Base-by-base conservation (phyloP, 2,113 vertebrate genomes). In the Calidris pygmaea region DNA sequence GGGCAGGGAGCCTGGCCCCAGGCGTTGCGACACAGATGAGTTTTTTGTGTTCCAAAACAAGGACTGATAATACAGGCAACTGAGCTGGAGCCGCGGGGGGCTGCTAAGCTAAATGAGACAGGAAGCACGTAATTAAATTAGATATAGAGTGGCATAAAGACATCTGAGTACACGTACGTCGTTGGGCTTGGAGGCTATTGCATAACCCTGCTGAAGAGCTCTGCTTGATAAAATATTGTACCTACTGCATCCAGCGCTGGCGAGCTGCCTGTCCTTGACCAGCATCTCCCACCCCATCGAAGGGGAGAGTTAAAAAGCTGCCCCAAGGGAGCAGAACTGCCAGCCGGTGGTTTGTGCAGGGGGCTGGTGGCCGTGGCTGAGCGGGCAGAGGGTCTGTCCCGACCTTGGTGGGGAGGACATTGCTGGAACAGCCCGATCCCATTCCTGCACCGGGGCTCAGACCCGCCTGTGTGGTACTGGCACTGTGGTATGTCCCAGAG, bases 41-140 rank as follows among this genome's bases (percentile, higher is more conserved):
- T 2, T 12, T 93, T 86, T 93, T 12, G 32, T 96, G 93, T 93
- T 96, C 94, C 96, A 85, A 96, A 96, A 95, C 93, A 91, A 91
- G 63, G 76, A 35, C 90, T 93, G 95, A 97, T 95, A 96, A 95
- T n/a, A 50, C 47, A 82, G 79, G 77, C 71, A 82, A 22, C 2
- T 1, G 43, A 53, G 93, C 85, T 23, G 55, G 91, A 90, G 92
- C 87, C 3, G 3, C 41, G 0, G 71, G 85, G 95, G 93, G 84
- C 92, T 95, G 92, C 86, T 87, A 76, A 79, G 94, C 92, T 91
- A 85, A 94, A 90, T 75, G 87, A 94, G 77, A 84, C 89, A 94
- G 93, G 96, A 97, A 96, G 83, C 76, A 79, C 71, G 66, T 95
- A 94, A 96, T 95, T 91, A 65, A 95, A 92, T 93, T 92, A 91